phyloP scores from a whole-genome alignment of 1,140 invertebrate species.

The Drosophila bipectinata region DNA sequence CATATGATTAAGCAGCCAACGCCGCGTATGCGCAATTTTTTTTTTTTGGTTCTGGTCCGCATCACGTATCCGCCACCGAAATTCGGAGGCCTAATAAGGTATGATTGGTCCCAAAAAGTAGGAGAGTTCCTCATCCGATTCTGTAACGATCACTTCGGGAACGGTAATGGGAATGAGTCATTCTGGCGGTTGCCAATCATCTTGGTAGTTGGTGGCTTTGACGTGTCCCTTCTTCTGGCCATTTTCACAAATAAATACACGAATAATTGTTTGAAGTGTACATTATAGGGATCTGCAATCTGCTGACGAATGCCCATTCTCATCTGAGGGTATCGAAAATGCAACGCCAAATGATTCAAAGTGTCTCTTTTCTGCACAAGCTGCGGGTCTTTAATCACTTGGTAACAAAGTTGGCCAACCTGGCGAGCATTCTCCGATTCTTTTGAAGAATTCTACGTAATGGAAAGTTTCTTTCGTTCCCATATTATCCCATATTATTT shows the following conservation, averaged over 20 bases:
- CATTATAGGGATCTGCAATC: conserved; percentile 4
- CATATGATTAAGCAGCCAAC: conserved; percentile 35
- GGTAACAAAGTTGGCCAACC: conserved; percentile 6
- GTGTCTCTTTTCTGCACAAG: conserved; percentile 1
- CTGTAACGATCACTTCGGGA: background rate
- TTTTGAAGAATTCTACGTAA: background rate
- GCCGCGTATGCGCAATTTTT: conserved; percentile 70
- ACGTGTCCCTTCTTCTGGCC: conserved; percentile 3
- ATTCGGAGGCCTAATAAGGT: conserved; percentile 44
- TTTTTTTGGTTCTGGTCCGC: conserved; percentile 5
- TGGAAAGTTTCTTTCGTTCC: background rate
- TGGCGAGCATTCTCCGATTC: background rate
- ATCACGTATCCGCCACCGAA: conserved; percentile 43
- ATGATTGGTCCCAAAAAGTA: background rate
- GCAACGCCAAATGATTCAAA: conserved; percentile 20
- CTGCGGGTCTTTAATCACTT: background rate
- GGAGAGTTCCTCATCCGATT: too few species aligned
- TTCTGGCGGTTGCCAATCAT: background rate
- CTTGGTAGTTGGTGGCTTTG: conserved; percentile 22
- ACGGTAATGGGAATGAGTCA: background rate
- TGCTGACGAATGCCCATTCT: conserved; percentile 1
- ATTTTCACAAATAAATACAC: conserved; percentile 28
- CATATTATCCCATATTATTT: too few species aligned
- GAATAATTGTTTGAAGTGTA: conserved; percentile 37
- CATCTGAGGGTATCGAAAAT: conserved; percentile 9